Evolutionary conservation across 2,113 vertebrate genomes (phyloP), one percentile per base, ranked within the genome.

Genomic region (Colistium nudipinnis): DNA sequence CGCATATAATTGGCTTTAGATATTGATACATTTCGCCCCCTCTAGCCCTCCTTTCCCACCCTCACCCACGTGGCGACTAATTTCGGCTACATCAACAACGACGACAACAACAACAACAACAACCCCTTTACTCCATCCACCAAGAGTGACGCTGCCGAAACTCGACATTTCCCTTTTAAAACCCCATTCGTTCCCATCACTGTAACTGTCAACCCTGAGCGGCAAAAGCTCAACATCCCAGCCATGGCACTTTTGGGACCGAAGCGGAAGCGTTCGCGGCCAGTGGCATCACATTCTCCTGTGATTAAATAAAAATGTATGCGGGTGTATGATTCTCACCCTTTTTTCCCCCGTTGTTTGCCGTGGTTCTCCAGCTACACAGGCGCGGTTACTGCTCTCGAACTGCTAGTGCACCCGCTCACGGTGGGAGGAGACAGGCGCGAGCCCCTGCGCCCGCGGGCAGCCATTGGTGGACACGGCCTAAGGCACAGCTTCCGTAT

Each of bases 391-490:
- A 47, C 66, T 70, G 16, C 66, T 54, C 25, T 31, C 47, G 59
- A 51, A 55, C 39, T 41, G 36, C 19, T 31, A 25, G 49, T 25
- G 51, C 17, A 10, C n/a, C 25, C 12, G 5, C 10, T n/a, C 19
- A 30, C 43, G 49, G 75, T 54, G 84, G 89, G 87, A 62, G 86
- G 87, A 63, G 89, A 63, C 70, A 61, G 12, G 9, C 0, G 33
- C 30, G 30, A n/a, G n/a, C n/a, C n/a, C n/a, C n/a, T n/a, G 30
- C 30, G 30, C 30, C 4, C 30, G 30, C 30, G 8, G 30, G 30
- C 4, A 7, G 30, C 30, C 30, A 31, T 5, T 31, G 30, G 30
- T 31, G 30, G 30, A 31, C 30, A 31, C 30, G n/a, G n/a, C n/a
- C n/a, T n/a, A n/a, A n/a, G n/a, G n/a, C n/a, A n/a, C n/a, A n/a